A percentile compares a stretch with the other conserved stretches of the same genome.
Conservation (phyloP, 2,113 vertebrate species). For the Mionectes macconnelli region DNA sequence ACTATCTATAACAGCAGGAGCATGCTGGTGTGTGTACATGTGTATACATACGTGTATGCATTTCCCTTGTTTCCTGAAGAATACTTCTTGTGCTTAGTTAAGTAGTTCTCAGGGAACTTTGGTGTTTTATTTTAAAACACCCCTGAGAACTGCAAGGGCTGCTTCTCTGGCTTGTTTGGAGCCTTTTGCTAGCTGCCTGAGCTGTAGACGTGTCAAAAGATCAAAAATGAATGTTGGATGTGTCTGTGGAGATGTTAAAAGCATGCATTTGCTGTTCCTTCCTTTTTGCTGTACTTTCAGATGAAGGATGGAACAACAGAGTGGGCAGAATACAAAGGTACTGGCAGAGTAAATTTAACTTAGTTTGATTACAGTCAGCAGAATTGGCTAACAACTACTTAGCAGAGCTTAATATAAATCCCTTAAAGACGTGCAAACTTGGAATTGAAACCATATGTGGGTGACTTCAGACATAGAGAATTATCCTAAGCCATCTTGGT, state of each 20-base stretch:
- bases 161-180: neutral
- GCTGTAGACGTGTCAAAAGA: neutral
- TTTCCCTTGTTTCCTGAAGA: neutral
- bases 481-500: neutral
- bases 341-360: neutral
- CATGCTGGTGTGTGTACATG: neutral
- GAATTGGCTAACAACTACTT: constrained; percentile 7
- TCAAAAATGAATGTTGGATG: neutral
- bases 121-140: neutral
- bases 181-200: neutral
- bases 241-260: neutral
- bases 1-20: neutral
- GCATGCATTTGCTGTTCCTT: neutral
- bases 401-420: neutral
- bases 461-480: neutral
- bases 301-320: neutral
- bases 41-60: neutral
- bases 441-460: neutral
- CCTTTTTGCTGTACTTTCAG: neutral
- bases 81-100: neutral
- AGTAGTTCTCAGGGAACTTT: neutral
- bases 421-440: neutral
- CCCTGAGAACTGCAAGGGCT: neutral
- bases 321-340: neutral
- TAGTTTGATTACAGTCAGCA: neutral